Base-by-base conservation (phyloP, 2,888 invertebrate species). In the Mamestra brassicae region DNA sequence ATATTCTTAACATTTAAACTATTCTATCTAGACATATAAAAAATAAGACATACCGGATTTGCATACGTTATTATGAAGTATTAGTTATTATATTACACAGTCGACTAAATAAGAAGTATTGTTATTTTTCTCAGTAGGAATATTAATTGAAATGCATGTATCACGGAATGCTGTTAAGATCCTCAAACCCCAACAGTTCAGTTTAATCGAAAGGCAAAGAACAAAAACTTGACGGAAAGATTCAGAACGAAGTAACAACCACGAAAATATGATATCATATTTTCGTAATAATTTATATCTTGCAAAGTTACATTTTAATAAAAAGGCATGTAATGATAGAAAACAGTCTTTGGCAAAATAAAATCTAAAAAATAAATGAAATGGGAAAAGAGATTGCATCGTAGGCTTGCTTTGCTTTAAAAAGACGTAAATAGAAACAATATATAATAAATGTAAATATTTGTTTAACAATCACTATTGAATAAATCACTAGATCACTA, bases 41-140 rank as follows among this genome's bases (percentile, higher is more conserved):
- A 34, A 50, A 36, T 55, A 71, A 65, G 55, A 38, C 4, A 38
- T 45, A 42, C 52, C 64, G n/a, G n/a, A 61, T 50, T 73, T 74
- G 34, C 50, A 52, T 57, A 45, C 55, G 57, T 52, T 4, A 2
- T 42, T 17, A 52, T 15, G 26, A 45, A 26, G 26, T 26, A 26
- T 26, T 26, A 26, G 45, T 52, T 5, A 52, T 13, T 63, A 54
- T 60, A 34, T 11, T 60, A 5, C n/a, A 50, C 10, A 61, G 50
- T 68, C 15, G n/a, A 34, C 15, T n/a, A 50, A 3, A n/a, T 17
- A 76, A 17, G 57, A 78, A 11, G 5, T 8, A 13, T 0, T 57
- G 15, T 45, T 34, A 11, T 36, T 50, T 61, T 55, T 26, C 36
- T 10, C 17, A 52, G 13, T 50, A n/a, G n/a, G n/a, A n/a, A 62